A percentile compares a stretch with the other conserved stretches of the same genome.
These are phyloP conservation scores for Eristalis tenax DNA, from an alignment of 2,888 invertebrate genomes.

Conservation along the genomic window DNA sequence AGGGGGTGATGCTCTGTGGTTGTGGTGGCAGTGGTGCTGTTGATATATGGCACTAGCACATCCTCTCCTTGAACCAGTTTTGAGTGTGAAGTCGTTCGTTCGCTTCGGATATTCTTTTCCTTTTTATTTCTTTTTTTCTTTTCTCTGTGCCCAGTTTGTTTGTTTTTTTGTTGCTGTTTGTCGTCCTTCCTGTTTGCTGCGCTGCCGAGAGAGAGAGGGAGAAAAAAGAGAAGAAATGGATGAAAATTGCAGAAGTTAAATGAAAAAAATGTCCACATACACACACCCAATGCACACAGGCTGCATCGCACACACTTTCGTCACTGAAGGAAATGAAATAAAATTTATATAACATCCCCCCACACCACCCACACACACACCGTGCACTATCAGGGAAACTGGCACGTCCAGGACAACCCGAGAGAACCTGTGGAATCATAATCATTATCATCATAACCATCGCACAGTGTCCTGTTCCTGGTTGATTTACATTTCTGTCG, in stretches of 20 bases:
- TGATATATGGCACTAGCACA: conserved; percentile 72
- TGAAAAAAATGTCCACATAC: conserved; percentile 47
- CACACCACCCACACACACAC: background rate
- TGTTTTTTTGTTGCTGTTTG: conserved; percentile 21
- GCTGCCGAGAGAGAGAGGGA: background rate
- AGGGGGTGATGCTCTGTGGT: conserved; percentile 45
- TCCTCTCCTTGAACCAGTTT: conserved; percentile 72
- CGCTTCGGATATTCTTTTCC: conserved; percentile 32
- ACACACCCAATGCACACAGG: conserved; percentile 19
- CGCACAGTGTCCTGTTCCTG: conserved; percentile 17
- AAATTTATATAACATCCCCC: conserved; percentile 27
- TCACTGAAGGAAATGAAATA: conserved; percentile 38
- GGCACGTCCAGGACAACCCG: background rate
- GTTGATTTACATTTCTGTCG: conserved; percentile 39
- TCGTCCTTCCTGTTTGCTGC: conserved; percentile 51
- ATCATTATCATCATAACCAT: conserved; percentile 46
- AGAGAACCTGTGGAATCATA: conserved; percentile 52
- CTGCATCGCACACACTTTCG: conserved; percentile 15
- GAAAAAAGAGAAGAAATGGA: conserved; percentile 36
- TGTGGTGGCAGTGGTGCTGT: conserved; percentile 63
- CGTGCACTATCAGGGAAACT: background rate
- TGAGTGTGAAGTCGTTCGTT: conserved; percentile 63
- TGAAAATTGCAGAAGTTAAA: conserved; percentile 74
- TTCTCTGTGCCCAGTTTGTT: conserved; percentile 1
- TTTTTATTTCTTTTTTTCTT: conserved; percentile 34